These are phyloP conservation scores for Oncorhynchus tshawytscha DNA, from an alignment of 2,113 vertebrate species.

Conservation along the genomic window DNA sequence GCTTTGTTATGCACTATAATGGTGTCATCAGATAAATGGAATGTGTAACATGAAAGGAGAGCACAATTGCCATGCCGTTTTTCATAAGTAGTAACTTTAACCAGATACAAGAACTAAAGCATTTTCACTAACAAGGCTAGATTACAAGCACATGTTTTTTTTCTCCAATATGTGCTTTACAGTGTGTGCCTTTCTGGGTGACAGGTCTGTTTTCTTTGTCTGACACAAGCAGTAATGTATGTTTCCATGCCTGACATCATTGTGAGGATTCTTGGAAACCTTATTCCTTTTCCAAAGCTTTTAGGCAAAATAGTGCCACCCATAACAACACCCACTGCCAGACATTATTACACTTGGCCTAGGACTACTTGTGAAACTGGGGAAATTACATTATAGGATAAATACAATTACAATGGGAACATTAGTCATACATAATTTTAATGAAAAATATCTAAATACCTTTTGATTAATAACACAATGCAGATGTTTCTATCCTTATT, in stretches of 20 bases:
- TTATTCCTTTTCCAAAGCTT: not conserved
- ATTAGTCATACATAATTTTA: too few species aligned
- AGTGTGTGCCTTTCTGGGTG: constrained; percentile 35
- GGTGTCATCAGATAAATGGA: not conserved
- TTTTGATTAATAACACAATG: too few species aligned
- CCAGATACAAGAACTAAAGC: not conserved
- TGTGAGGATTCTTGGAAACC: constrained; percentile 32
- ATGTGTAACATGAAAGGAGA: not conserved
- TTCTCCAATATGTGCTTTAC: constrained; percentile 27
- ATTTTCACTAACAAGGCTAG: too few species aligned
- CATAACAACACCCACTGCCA: too few species aligned
- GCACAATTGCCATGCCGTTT: not conserved
- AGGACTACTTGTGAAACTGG: too few species aligned
- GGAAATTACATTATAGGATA: too few species aligned
- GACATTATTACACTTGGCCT: too few species aligned
- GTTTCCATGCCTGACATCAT: constrained; percentile 49
- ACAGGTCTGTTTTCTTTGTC: constrained; percentile 44
- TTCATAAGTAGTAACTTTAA: constrained; percentile 1
- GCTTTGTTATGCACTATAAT: constrained; percentile 3
- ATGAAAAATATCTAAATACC: too few species aligned
- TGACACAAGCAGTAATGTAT: constrained; percentile 45
- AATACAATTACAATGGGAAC: too few species aligned
- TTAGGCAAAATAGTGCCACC: not conserved
- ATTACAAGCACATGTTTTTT: constrained; percentile 30
- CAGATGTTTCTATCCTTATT: too few species aligned